Evolutionary conservation across 2,797 vertebrate species (phyloP).

Genomic region (Oryzias dopingdopingensis): DNA sequence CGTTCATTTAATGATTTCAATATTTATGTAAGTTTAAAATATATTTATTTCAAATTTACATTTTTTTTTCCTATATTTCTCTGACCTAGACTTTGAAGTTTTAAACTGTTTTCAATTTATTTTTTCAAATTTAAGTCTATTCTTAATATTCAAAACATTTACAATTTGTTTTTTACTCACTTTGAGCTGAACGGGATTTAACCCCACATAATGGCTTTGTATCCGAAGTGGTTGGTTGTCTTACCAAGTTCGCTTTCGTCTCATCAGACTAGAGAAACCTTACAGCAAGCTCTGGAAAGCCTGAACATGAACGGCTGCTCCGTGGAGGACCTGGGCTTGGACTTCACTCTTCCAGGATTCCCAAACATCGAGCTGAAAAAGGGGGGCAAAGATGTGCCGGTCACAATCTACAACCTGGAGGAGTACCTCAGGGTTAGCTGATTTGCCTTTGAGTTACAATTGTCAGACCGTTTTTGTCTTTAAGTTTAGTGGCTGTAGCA

Average conservation of each 20-base stretch:
- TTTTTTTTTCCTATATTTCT: too few species aligned
- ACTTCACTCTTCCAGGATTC: conserved; percentile 97
- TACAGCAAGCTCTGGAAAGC: conserved; percentile 94
- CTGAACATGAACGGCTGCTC: conserved; percentile 99
- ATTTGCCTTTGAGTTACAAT: neutral
- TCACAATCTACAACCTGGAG: conserved; percentile 97
- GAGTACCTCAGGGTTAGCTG: conserved; percentile 93
- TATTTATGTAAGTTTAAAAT: too few species aligned
- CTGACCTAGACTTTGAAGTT: too few species aligned
- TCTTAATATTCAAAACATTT: too few species aligned
- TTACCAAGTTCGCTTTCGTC: neutral
- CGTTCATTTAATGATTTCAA: too few species aligned
- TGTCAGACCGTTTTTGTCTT: neutral
- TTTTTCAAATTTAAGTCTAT: too few species aligned
- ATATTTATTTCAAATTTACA: too few species aligned
- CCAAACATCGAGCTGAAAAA: conserved; percentile 98
- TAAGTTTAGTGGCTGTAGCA: neutral
- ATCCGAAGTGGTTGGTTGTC: too few species aligned
- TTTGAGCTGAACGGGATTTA: too few species aligned
- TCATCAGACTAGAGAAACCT: conserved; percentile 90
- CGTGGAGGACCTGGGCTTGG: conserved; percentile 95
- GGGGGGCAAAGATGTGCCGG: conserved; percentile 93
- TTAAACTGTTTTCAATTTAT: too few species aligned
- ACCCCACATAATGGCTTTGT: too few species aligned
- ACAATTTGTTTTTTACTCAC: too few species aligned